Evolutionary conservation across 2,888 invertebrate genomes (phyloP).

Genomic region (Andrena flavipes): DNA sequence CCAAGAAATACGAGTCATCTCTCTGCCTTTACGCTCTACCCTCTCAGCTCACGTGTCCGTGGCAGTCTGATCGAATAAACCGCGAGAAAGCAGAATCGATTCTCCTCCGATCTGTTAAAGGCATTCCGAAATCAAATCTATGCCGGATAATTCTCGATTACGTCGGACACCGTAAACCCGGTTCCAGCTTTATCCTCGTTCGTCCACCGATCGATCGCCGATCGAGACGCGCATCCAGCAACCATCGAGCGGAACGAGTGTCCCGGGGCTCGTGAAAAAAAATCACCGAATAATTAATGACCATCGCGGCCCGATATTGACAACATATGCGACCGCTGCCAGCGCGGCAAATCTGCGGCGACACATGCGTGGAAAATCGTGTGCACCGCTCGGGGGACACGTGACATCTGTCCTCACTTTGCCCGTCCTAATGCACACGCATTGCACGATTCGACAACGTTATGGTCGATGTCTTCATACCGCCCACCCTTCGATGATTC

Average conservation of each 20-base stretch:
- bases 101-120: constrained; percentile 10
- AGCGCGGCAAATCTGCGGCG: constrained; percentile 66
- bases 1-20: not conserved
- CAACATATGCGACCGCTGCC: constrained; percentile 69
- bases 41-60: not conserved
- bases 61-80: constrained; percentile 17
- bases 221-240: constrained; percentile 21
- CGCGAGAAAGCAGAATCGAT: constrained; percentile 19
- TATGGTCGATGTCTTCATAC: constrained; percentile 71
- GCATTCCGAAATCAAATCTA: constrained; percentile 40
- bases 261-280: constrained; percentile 41
- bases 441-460: constrained; percentile 64
- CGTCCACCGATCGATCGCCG: constrained; percentile 42
- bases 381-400: constrained; percentile 61
- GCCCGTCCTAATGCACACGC: constrained; percentile 64
- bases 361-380: constrained; percentile 81
- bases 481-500: constrained; percentile 34
- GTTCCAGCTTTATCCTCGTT: constrained; percentile 26
- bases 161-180: constrained; percentile 15
- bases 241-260: constrained; percentile 24
- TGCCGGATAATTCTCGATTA: constrained; percentile 36
- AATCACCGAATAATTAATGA: constrained; percentile 66
- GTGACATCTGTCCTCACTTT: constrained; percentile 76
- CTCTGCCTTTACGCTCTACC: not conserved
- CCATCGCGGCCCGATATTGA: constrained; percentile 56